A percentile compares a stretch with the other conserved stretches of the same genome.
These are phyloP conservation scores for Micronisus gabar DNA, from an alignment of 2,113 vertebrate species.

Conservation along the genomic window DNA sequence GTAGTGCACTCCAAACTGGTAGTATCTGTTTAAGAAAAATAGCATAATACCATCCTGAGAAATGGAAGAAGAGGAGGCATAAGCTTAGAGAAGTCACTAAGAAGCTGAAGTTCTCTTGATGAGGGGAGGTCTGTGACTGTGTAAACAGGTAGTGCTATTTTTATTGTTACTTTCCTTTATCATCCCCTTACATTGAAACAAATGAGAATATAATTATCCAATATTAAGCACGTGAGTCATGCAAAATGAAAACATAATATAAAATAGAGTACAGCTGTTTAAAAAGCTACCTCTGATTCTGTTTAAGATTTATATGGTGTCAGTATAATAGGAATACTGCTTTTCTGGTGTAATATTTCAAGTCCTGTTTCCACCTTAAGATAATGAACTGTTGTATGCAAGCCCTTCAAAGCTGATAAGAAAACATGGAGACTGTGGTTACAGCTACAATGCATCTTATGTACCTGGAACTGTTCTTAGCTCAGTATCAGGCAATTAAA, in stretches of 20 bases:
- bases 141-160: background rate
- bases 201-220: background rate
- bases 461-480: background rate
- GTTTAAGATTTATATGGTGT: background rate
- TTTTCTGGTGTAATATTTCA: background rate
- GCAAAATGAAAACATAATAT: background rate
- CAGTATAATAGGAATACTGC: background rate
- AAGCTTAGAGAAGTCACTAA: background rate
- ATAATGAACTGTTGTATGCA: background rate
- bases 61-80: background rate
- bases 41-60: background rate
- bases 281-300: background rate
- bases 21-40: background rate
- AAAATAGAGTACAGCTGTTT: background rate
- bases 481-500: background rate
- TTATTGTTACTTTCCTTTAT: background rate
- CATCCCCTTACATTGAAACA: background rate
- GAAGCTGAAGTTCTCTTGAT: background rate
- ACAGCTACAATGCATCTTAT: background rate
- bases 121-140: background rate
- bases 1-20: background rate
- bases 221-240: background rate
- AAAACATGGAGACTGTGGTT: background rate
- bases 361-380: background rate
- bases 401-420: background rate